Conservation (phyloP, 2,797 vertebrate species). For the Crocodylus rhombifer region DNA sequence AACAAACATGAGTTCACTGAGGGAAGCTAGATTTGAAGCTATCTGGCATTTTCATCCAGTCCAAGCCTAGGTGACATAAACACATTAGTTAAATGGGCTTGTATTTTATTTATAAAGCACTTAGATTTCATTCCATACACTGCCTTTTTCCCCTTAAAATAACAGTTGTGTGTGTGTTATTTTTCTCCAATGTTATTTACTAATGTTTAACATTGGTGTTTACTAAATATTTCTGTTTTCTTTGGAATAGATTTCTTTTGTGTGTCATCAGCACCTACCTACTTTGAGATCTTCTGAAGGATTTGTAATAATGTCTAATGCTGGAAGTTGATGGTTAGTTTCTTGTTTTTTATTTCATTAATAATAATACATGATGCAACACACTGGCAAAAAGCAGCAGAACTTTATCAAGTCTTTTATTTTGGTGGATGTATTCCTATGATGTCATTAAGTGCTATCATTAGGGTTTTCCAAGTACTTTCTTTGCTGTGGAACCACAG, state of each 20-base stretch:
- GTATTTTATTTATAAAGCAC: background rate
- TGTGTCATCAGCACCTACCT: no score
- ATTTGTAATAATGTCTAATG: background rate
- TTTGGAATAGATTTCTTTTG: background rate
- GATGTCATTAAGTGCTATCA: background rate
- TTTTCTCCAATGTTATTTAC: background rate
- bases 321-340: background rate
- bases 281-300: background rate
- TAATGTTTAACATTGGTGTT: background rate
- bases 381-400: background rate
- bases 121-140: background rate
- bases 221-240: background rate
- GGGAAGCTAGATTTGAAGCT: background rate
- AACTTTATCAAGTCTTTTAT: background rate
- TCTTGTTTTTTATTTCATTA: background rate
- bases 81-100: background rate
- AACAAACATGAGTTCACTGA: background rate
- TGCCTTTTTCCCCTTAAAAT: background rate
- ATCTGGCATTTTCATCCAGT: background rate
- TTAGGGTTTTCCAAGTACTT: background rate
- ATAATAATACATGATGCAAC: background rate
- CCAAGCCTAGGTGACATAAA: background rate
- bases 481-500: background rate
- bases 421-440: no score
- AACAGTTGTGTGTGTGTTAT: no score